Evolutionary conservation across 1,140 invertebrate species (phyloP).

Genomic region (Vollenhovia emeryi): DNA sequence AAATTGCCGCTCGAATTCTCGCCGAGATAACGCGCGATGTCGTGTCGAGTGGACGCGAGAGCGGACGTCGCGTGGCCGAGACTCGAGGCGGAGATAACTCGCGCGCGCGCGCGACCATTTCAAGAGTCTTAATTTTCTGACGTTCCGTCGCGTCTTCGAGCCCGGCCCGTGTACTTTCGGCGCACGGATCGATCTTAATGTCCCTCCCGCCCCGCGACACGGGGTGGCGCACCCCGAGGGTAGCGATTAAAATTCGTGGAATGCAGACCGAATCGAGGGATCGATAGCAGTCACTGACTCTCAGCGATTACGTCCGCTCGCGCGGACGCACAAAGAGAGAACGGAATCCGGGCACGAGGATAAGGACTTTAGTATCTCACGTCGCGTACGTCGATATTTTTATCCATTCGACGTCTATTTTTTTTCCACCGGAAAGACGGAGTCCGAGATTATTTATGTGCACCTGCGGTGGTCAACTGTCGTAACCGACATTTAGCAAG

Average conservation of each 20-base stretch:
- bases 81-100: too few species aligned
- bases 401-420: background rate
- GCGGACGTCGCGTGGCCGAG: background rate
- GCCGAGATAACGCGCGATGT: background rate
- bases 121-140: background rate
- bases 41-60: background rate
- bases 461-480: too few species aligned
- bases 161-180: background rate
- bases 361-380: too few species aligned
- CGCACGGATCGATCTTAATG: background rate
- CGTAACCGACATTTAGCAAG: too few species aligned
- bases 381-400: too few species aligned
- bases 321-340: background rate
- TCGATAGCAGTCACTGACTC: slow-evolving; percentile 9
- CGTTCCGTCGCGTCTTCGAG: background rate
- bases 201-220: background rate
- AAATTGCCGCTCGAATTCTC: too few species aligned
- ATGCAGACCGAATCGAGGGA: background rate
- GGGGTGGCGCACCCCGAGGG: background rate
- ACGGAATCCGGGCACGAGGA: background rate
- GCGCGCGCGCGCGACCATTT: too few species aligned
- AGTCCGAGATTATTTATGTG: background rate
- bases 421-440: background rate
- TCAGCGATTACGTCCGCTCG: background rate
- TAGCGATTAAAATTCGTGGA: slow-evolving; percentile 30